A percentile compares a stretch with the other conserved stretches of the same genome.
Evolutionary conservation across 2,113 vertebrate genomes (phyloP).

Genomic region (Urocynchramus pylzowi): DNA sequence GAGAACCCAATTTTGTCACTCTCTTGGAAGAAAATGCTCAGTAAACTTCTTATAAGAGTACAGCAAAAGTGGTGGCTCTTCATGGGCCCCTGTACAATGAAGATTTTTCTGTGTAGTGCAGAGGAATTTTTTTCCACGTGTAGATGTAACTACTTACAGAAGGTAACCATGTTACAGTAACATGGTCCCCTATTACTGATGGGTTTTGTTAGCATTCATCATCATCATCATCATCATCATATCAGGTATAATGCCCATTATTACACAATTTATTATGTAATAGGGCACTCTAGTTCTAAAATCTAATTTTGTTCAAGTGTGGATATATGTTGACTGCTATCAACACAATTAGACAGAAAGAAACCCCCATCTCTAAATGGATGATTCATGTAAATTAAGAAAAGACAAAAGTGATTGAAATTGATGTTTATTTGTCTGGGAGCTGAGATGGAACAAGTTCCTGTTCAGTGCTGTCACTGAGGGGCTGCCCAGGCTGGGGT

Average conservation of each 20-base stretch:
- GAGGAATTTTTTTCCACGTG: background rate
- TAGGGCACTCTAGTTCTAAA: background rate
- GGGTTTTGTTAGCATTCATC: background rate
- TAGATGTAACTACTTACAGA: background rate
- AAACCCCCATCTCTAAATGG: background rate
- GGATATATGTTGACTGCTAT: background rate
- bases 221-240: background rate
- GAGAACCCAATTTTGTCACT: background rate
- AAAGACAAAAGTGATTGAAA: background rate
- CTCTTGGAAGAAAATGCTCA: background rate
- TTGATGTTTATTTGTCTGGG: background rate
- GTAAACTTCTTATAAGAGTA: background rate
- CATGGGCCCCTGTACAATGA: accelerated
- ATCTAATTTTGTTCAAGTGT: background rate
- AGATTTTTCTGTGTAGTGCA: background rate
- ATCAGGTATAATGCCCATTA: background rate
- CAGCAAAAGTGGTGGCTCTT: background rate
- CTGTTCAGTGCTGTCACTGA: background rate
- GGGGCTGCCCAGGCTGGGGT: background rate
- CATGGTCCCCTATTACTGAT: background rate
- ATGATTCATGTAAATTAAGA: background rate
- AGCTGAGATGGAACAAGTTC: background rate
- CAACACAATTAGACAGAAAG: background rate
- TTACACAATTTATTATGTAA: background rate
- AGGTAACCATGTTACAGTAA: background rate